Evolutionary conservation across 2,113 vertebrate genomes (phyloP).

Genomic region (Calidris pugnax): DNA sequence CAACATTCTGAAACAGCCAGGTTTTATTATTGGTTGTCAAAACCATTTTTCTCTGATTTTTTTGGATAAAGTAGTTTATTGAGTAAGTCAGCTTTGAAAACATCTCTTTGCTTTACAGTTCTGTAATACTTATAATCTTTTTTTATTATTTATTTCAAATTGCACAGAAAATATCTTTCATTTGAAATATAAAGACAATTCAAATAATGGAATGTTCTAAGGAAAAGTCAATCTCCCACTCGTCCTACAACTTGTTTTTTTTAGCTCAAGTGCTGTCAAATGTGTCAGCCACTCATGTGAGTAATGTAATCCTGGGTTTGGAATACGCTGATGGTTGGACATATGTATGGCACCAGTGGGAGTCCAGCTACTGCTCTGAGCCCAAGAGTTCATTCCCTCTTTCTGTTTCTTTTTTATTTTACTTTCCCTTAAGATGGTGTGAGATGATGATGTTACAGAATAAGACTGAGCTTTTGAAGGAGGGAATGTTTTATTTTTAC

Average conservation of each 20-base stretch:
- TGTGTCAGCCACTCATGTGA: background rate
- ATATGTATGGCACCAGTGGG: background rate
- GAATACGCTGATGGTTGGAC: background rate
- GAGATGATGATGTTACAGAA: background rate
- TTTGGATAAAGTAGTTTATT: slow-evolving; percentile 10
- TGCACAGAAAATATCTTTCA: background rate
- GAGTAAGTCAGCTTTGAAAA: background rate
- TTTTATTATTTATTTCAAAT: background rate
- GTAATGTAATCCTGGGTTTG: background rate
- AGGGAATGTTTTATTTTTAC: background rate
- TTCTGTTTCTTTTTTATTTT: background rate
- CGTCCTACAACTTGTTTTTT: background rate
- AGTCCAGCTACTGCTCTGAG: background rate
- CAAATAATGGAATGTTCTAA: background rate
- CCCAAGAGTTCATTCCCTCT: background rate
- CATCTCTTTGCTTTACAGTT: background rate
- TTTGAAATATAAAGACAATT: background rate
- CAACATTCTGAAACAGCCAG: background rate
- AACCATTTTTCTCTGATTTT: slow-evolving; percentile 29
- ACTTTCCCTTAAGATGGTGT: background rate
- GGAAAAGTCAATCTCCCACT: background rate
- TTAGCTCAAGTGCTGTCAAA: background rate
- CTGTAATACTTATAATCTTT: background rate
- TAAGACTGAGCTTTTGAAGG: background rate
- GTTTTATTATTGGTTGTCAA: slow-evolving; percentile 54